Base-by-base conservation (phyloP, 2,888 invertebrate species). In the Drosophila imparisetae region DNA sequence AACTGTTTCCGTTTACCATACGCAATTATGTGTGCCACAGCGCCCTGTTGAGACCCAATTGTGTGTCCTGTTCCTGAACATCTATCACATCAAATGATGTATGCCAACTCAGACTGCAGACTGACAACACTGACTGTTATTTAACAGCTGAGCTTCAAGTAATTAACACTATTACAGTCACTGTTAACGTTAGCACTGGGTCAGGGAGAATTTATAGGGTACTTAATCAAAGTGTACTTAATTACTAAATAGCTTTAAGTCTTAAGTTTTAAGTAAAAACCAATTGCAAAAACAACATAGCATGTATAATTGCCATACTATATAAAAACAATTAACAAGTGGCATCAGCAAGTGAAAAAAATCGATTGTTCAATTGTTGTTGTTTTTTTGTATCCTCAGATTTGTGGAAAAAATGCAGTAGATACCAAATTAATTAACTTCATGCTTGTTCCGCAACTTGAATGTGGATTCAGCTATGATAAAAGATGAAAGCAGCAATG, bases 1-100 rank as follows among this genome's bases (percentile, higher is more conserved):
- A 66, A 66, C n/a, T n/a, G 36, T 66, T 24, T 30, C 32, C 40
- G 18, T 55, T 45, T 64, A 59, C 45, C 58, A 36, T 49, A 42
- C 53, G 53, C 49, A 65, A 49, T 59, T 70, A 24, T 48, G 49
- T 38, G 10, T 42, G 49, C 32, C 60, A 7, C 1, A 15, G n/a
- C 21, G 18, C 36, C 18, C 21, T 15, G 27, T 32, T 48, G 30
- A 18, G 52, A 24, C 40, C 8, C 30, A 40, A 48, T 15, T 15
- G n/a, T 13, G 13, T 54, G 54, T 54, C 36, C 54, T 66, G 67
- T n/a, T 24, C 2, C 27, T 27, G 10, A 15, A 6, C n/a, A 27
- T 11, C 18, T 11, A 11, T 24, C n/a, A n/a, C n/a, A 50, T 38
- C 38, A 30, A 8, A 32, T 21, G 13, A 38, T 21, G 29, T 15